These are phyloP conservation scores for Acleris sparsana DNA, from an alignment of 2,888 invertebrate species.

Conservation along the genomic window DNA sequence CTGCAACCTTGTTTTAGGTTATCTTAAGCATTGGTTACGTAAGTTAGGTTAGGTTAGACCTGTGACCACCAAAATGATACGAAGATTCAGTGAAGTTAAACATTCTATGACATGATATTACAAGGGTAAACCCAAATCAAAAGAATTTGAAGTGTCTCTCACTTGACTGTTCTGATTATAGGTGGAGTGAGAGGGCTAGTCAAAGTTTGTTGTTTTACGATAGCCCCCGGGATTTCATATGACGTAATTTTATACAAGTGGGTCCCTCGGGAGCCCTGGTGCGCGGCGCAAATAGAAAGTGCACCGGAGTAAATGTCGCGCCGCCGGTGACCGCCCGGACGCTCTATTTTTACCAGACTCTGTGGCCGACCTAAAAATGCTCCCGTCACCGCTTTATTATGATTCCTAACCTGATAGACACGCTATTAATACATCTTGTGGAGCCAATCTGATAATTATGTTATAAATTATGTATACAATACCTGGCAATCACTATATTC, in stretches of 20 bases:
- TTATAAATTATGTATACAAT: background rate
- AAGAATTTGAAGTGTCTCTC: background rate
- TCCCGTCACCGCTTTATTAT: slow-evolving; percentile 22
- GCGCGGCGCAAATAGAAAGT: slow-evolving; percentile 72
- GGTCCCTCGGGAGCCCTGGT: slow-evolving; percentile 50
- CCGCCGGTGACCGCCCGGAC: slow-evolving; percentile 39
- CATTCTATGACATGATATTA: too few relatives aligned
- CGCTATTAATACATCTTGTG: slow-evolving; percentile 16
- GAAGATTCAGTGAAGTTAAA: too few relatives aligned
- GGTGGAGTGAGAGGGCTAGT: background rate
- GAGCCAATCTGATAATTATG: slow-evolving; percentile 1
- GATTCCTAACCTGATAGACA: slow-evolving; percentile 16
- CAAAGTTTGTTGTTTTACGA: background rate
- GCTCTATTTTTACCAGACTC: slow-evolving; percentile 30
- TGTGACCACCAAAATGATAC: too few relatives aligned
- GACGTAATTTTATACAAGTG: slow-evolving; percentile 35
- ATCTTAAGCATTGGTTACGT: too few relatives aligned
- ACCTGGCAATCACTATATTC: too few relatives aligned
- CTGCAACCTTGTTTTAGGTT: too few relatives aligned
- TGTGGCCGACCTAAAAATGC: slow-evolving; percentile 31
- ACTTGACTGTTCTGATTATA: background rate
- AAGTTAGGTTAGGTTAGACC: too few relatives aligned
- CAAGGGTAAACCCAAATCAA: too few relatives aligned
- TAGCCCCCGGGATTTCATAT: slow-evolving; percentile 3
- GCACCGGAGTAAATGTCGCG: slow-evolving; percentile 75